Conservation (phyloP, 1,140 invertebrate genomes). For the Neodiprion fabricii region DNA sequence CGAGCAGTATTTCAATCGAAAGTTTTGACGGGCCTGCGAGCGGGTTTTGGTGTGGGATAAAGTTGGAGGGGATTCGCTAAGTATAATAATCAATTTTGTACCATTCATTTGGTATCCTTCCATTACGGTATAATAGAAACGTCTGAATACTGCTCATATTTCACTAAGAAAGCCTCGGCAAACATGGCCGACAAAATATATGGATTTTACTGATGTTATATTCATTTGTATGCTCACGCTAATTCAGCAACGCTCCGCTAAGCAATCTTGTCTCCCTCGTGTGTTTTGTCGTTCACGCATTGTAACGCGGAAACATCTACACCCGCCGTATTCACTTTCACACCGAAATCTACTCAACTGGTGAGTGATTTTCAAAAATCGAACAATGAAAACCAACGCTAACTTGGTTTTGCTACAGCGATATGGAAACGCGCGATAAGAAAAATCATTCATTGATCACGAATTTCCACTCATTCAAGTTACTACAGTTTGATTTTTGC, state of each 20-base stretch:
- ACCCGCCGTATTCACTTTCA: neutral
- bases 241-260: neutral
- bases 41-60: neutral
- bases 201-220: conserved; percentile 14
- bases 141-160: conserved; percentile 14
- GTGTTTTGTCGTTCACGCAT: neutral
- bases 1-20: conserved; percentile 42
- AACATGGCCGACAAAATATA: conserved; percentile 12
- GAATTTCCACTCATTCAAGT: too few species aligned
- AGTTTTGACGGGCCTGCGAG: neutral
- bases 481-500: too few species aligned
- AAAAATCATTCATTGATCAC: too few species aligned
- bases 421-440: too few species aligned
- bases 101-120: conserved; percentile 10
- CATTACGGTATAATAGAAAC: conserved; percentile 15
- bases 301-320: neutral
- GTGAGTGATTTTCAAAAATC: too few species aligned
- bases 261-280: neutral
- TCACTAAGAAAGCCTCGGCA: conserved; percentile 6
- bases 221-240: conserved; percentile 5
- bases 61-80: conserved; percentile 5
- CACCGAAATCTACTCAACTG: too few species aligned
- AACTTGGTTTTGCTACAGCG: too few species aligned
- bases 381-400: too few species aligned
- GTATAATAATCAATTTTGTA: conserved; percentile 14